phyloP scores from a whole-genome alignment of 2,888 invertebrate genomes.

The Latrodectus elegans region DNA sequence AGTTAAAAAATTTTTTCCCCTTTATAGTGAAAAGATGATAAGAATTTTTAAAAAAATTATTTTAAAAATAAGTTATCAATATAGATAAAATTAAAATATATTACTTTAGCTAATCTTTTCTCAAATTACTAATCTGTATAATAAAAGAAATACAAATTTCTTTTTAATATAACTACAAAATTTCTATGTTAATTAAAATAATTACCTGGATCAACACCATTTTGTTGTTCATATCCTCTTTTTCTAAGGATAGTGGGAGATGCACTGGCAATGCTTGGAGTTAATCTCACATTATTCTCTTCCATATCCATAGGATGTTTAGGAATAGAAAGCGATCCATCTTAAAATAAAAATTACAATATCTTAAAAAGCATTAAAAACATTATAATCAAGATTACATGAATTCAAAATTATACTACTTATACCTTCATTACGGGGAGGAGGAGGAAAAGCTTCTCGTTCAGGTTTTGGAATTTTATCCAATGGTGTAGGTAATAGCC shows the following conservation, averaged over 20 bases:
- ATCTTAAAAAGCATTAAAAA: not conserved
- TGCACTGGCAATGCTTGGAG: constrained; percentile 73
- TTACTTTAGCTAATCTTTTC: too few species aligned
- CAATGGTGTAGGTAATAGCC: constrained; percentile 84
- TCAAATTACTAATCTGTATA: too few species aligned
- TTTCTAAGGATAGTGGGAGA: constrained; percentile 83
- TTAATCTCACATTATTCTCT: constrained; percentile 54
- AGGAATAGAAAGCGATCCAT: constrained; percentile 61
- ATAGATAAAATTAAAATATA: too few species aligned
- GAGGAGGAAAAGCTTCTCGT: constrained; percentile 90
- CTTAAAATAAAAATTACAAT: constrained; percentile 8
- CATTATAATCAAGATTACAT: not conserved
- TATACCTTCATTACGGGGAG: constrained; percentile 88
- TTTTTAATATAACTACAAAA: too few species aligned
- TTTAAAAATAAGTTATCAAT: too few species aligned
- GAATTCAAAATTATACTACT: constrained; percentile 37
- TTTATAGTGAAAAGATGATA: too few species aligned
- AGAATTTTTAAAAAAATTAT: too few species aligned
- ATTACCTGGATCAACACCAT: constrained; percentile 88
- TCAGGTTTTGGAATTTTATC: constrained; percentile 86
- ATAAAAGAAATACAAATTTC: too few species aligned
- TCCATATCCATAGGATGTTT: constrained; percentile 62
- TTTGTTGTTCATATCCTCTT: constrained; percentile 90
- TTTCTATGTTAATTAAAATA: not conserved
- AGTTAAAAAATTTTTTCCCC: too few species aligned